Base-by-base conservation (phyloP, 2,797 vertebrate species). In the Rhinatrema bivittatum region DNA sequence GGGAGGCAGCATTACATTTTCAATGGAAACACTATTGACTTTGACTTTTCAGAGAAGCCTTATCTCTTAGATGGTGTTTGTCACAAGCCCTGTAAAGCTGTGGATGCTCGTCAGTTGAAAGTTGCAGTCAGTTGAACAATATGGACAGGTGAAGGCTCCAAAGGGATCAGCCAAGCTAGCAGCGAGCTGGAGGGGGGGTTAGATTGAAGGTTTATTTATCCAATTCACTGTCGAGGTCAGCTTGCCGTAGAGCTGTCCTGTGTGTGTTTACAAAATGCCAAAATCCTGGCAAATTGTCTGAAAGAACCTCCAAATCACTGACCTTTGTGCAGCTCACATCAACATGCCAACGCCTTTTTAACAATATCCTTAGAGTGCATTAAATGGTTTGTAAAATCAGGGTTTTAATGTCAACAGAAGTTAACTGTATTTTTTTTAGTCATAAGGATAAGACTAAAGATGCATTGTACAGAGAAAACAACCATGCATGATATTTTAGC, bases 151-250 rank as follows among this genome's bases (percentile, higher is more conserved):
- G 92, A 96, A 93, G 89, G 83, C 85, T 94, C 93, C 92, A 61
- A 70, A 81, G 94, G 93, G 95, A 94, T 85, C 60, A 36, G 67
- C 80, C 75, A 67, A 78, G 65, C 83, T 61, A 62, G 76, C 66
- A 31, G 87, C 59, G 79, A 83, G 78, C 72, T 72, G 82, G 87
- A 85, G 88, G 85, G 76, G 89, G 89, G n/a, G n/a, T n/a, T 93
- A 94, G 95, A 97, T 94, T 94, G 93, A 94, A 92, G 93, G 92
- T 97, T 97, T 97, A 97, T 97, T 98, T 98, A 96, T 97, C 95
- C 93, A 90, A 88, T 91, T 91, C 84, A 82, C 93, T 98, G 95
- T 98, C 95, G 98, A 94, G 94, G 93, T 95, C 89, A 86, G 87
- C 89, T 88, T 89, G 90, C 94, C 89, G 79, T 87, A 80, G 85